phyloP scores from a whole-genome alignment of 2,797 vertebrate species.

The Myripristis jacobus region DNA sequence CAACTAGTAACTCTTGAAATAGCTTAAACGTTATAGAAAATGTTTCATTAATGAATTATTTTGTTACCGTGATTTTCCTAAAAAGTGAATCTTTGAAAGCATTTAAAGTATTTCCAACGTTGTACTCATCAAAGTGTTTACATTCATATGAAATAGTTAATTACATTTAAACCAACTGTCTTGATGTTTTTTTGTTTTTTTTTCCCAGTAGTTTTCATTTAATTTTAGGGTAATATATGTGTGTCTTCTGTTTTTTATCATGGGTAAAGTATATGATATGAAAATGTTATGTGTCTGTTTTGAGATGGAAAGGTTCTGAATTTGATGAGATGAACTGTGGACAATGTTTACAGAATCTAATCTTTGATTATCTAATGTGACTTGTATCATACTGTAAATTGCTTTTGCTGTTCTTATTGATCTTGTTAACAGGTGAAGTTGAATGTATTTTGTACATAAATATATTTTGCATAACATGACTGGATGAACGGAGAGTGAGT shows the following conservation, averaged over 20 bases:
- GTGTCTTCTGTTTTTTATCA: conserved; percentile 49
- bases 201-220: conserved; percentile 55
- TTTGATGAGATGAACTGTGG: conserved; percentile 73
- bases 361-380: conserved; percentile 68
- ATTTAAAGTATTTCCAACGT: conserved; percentile 42
- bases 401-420: conserved; percentile 56
- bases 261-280: conserved; percentile 45
- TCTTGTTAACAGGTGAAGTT: conserved; percentile 68
- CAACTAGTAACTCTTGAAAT: conserved; percentile 25
- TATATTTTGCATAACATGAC: conserved; percentile 66
- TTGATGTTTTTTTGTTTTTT: conserved; percentile 2
- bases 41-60: conserved; percentile 24
- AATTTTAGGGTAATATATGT: conserved; percentile 48
- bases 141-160: conserved; percentile 62
- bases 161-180: conserved; percentile 32
- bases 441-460: conserved; percentile 87
- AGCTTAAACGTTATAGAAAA: conserved; percentile 23
- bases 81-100: conserved; percentile 43
- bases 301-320: conserved; percentile 50
- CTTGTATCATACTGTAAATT: conserved; percentile 83
- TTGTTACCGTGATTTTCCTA: conserved; percentile 18
- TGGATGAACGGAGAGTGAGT: conserved; percentile 58
- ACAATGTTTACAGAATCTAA: conserved; percentile 82
- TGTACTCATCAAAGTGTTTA: conserved; percentile 75
- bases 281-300: conserved; percentile 45